Percentiles rank a stretch among this genome's conserved stretches.
Conservation (phyloP, 2,888 invertebrate species). For the Tenthredo amoena region DNA sequence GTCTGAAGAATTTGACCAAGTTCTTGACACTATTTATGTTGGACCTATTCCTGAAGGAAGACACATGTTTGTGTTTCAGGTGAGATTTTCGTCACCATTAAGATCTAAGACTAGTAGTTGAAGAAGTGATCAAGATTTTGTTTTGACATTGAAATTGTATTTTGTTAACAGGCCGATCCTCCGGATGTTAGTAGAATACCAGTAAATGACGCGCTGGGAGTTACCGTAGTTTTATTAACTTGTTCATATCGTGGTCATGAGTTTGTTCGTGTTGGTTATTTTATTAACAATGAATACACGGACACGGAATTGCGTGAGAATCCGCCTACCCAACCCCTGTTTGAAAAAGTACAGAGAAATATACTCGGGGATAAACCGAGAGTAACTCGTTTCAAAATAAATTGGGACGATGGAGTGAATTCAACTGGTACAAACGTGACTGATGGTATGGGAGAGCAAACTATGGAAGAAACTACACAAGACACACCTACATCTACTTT, state of each 20-base stretch:
- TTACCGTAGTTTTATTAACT: conserved; percentile 97
- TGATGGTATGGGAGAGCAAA: conserved; percentile 72
- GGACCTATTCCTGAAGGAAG: conserved; percentile 98
- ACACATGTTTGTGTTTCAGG: conserved; percentile 97
- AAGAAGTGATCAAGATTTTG: conserved; percentile 15
- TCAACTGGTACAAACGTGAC: conserved; percentile 70
- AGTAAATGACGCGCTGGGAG: conserved; percentile 97
- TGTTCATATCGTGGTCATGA: conserved; percentile 95
- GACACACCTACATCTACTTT: conserved; percentile 72
- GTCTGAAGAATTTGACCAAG: conserved; percentile 97
- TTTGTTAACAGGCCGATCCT: conserved; percentile 89
- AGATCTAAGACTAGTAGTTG: neutral
- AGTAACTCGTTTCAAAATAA: conserved; percentile 97
- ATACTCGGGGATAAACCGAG: conserved; percentile 85
- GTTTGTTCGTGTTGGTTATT: conserved; percentile 98
- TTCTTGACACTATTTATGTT: conserved; percentile 97
- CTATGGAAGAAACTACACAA: conserved; percentile 70
- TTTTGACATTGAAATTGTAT: conserved; percentile 14
- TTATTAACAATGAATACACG: conserved; percentile 98
- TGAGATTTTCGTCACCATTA: conserved; percentile 70
- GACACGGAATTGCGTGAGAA: conserved; percentile 96
- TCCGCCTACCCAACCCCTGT: conserved; percentile 94
- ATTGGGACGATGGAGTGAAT: conserved; percentile 90
- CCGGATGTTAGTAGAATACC: conserved; percentile 97
- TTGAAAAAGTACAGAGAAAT: conserved; percentile 90